These are phyloP conservation scores for Cotesia glomerata DNA, from an alignment of 1,140 invertebrate species.

Conservation along the genomic window DNA sequence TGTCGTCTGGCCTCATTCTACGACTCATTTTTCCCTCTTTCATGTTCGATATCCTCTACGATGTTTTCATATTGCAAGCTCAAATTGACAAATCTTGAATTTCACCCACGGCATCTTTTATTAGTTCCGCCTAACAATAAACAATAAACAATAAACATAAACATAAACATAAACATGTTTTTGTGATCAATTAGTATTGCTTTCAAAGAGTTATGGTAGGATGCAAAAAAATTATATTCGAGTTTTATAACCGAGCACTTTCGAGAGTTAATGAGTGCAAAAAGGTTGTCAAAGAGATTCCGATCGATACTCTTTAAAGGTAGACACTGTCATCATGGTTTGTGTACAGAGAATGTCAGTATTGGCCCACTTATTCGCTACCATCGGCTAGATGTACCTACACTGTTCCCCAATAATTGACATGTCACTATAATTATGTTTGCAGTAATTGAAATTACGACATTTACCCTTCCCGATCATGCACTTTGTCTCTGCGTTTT, in stretches of 20 bases:
- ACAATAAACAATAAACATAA: too few species aligned
- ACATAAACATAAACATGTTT: too few species aligned
- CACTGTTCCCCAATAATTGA: constrained; percentile 41
- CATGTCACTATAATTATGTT: constrained; percentile 47
- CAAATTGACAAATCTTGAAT: constrained; percentile 12
- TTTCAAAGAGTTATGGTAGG: too few species aligned
- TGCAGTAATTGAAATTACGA: constrained; percentile 51
- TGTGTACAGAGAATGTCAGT: background rate
- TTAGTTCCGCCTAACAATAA: background rate
- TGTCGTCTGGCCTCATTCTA: background rate
- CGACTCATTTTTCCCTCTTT: background rate
- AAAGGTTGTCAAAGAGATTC: too few species aligned
- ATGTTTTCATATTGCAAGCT: constrained; percentile 5
- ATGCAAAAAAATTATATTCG: background rate
- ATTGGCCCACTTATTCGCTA: background rate
- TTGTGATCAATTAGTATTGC: too few species aligned
- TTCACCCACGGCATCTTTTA: background rate
- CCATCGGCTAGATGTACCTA: background rate
- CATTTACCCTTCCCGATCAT: constrained; percentile 10
- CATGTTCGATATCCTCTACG: background rate
- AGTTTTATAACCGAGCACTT: background rate
- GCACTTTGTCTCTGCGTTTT: background rate
- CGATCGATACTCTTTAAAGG: too few species aligned
- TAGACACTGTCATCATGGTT: too few species aligned
- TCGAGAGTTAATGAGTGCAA: too few species aligned